A percentile compares a stretch with the other conserved stretches of the same genome.
Conservation (phyloP, 2,113 vertebrate genomes). For the Fukomys damarensis region DNA sequence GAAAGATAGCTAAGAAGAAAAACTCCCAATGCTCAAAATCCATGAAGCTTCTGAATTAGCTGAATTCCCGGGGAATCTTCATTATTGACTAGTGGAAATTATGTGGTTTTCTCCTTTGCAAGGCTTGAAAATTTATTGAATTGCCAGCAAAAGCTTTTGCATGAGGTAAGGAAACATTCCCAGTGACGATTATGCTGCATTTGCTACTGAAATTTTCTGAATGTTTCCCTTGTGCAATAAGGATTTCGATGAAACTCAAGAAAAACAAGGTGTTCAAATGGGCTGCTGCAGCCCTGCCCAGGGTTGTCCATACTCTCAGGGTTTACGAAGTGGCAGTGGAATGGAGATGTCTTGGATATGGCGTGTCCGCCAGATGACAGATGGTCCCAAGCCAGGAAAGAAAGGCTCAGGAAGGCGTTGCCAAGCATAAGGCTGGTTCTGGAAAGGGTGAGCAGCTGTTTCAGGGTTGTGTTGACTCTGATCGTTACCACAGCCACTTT, state of each 20-base stretch:
- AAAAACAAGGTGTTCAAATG: constrained; percentile 64
- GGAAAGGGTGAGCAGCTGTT: constrained; percentile 59
- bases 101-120: constrained; percentile 57
- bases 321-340: constrained; percentile 30
- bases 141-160: constrained; percentile 63
- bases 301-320: constrained; percentile 14
- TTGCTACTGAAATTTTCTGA: constrained; percentile 64
- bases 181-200: constrained; percentile 61
- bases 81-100: constrained; percentile 63
- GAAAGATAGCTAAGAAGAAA: constrained; percentile 43
- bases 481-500: constrained; percentile 37
- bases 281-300: constrained; percentile 15
- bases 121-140: constrained; percentile 70
- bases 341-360: constrained; percentile 49
- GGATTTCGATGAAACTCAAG: constrained; percentile 57
- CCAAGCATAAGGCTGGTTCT: background rate
- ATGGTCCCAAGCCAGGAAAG: constrained; percentile 54
- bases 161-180: constrained; percentile 65
- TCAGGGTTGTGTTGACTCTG: background rate
- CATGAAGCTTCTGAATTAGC: constrained; percentile 57
- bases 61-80: constrained; percentile 41
- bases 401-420: constrained; percentile 11
- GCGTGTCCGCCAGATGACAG: constrained; percentile 57
- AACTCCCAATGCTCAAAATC: constrained; percentile 49
- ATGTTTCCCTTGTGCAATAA: constrained; percentile 29